These are phyloP conservation scores for Agrenia bidenticulata DNA, from an alignment of 2,888 invertebrate species.

Conservation along the genomic window DNA sequence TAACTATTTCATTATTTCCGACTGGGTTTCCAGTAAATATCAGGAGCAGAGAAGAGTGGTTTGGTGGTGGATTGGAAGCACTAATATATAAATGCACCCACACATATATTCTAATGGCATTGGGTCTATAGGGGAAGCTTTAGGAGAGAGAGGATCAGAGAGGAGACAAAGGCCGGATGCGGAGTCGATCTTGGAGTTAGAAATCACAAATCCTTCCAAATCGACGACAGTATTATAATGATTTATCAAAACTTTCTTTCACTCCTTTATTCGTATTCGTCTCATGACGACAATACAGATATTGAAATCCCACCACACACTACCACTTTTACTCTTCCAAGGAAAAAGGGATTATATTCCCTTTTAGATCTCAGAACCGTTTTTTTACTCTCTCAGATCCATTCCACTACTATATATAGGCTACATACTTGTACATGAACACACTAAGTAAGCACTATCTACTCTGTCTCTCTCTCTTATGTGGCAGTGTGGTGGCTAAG, in stretches of 20 bases:
- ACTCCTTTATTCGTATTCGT: conserved; percentile 29
- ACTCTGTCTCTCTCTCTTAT: background rate
- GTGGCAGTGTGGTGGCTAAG: background rate
- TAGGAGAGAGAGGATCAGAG: conserved; percentile 5
- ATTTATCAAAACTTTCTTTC: conserved; percentile 53
- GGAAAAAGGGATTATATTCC: conserved; percentile 50
- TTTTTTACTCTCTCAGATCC: conserved; percentile 23
- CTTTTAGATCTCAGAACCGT: conserved; percentile 41
- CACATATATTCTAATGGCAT: background rate
- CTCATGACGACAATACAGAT: conserved; percentile 35
- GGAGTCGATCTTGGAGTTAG: conserved; percentile 32
- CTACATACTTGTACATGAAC: too few species aligned
- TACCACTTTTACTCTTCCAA: conserved; percentile 22
- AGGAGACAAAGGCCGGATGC: conserved; percentile 21
- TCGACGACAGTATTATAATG: conserved; percentile 53
- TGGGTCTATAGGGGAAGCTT: background rate
- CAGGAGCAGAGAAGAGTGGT: conserved; percentile 17
- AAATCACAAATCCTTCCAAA: conserved; percentile 52
- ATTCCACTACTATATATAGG: conserved; percentile 3
- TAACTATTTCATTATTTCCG: conserved; percentile 32
- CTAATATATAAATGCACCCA: too few species aligned
- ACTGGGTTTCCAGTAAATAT: conserved; percentile 3
- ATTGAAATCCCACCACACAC: conserved; percentile 50
- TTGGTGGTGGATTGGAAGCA: background rate
- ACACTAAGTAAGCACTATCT: too few species aligned